Conservation (phyloP, 2,113 vertebrate species). For the Labeo catla region DNA sequence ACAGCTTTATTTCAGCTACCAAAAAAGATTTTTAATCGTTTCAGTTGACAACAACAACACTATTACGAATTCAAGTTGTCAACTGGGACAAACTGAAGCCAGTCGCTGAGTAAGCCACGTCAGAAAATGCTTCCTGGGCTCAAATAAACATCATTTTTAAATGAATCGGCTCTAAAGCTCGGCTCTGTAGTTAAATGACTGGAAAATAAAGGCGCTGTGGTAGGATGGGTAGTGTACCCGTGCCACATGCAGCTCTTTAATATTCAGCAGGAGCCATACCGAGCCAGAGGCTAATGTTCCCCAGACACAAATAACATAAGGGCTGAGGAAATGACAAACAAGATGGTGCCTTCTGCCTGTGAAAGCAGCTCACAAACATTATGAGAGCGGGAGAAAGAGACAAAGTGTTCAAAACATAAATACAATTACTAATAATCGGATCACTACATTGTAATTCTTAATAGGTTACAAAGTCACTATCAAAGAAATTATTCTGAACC, state of each 20-base stretch:
- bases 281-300: conserved; percentile 27
- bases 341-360: conserved; percentile 22
- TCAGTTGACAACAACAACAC: neutral
- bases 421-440: too few relatives aligned
- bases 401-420: neutral
- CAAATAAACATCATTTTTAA: neutral
- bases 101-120: neutral
- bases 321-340: conserved; percentile 12
- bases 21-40: neutral
- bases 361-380: neutral
- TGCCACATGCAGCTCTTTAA: conserved; percentile 16
- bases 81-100: neutral
- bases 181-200: neutral
- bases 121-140: neutral
- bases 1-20: neutral
- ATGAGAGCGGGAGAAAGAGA: neutral
- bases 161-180: neutral
- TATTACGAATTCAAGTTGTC: neutral
- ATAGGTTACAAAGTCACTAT: neutral
- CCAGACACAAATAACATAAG: conserved; percentile 24
- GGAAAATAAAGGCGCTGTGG: conserved; percentile 17
- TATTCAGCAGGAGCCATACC: conserved; percentile 17
- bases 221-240: neutral
- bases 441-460: neutral
- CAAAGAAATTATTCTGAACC: neutral